Evolutionary conservation across 2,113 vertebrate species (phyloP), one percentile per base, ranked within the genome.

Genomic region (Fregetta grallaria): DNA sequence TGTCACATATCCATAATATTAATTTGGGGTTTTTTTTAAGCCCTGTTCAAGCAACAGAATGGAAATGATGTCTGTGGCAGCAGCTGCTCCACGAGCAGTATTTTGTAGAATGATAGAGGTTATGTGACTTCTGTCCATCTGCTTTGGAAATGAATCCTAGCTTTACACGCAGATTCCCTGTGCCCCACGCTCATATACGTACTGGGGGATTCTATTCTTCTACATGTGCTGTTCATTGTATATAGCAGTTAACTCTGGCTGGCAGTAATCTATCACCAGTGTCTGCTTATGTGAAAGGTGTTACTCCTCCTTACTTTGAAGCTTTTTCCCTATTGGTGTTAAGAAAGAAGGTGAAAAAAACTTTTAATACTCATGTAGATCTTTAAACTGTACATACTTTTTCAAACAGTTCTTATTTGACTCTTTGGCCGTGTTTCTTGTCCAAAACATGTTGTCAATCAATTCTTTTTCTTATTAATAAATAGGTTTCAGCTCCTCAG

Each of bases 171-270:
- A 47, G 44, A 52, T 81, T 65, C 15, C 21, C 34, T 2, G 2
- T 1, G 1, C 4, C 19, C 10, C 8, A 6, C 55, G 59, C 34
- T 21, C 8, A 10, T 22, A 6, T 16, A 50, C 2, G 3, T 53
- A 15, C 26, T 76, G 18, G 16, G 10, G 10, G 15, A 7, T 84
- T 70, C 56, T 47, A 0, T 70, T 74, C 23, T 83, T 73, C 25
- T 47, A 4, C 4, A 27, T 13, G 5, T 70, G 15, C 29, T 65
- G 36, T 56, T 79, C 8, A 13, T 26, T 67, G 34, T 63, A 13
- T 40, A 8, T 34, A 42, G 73, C 26, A 7, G 21, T 63, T 91
- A 45, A 36, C 21, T 40, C 26, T 63, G 21, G 32, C 27, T 79
- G 38, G 65, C 55, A 45, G 32, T 44, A 67, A 30, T 44, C 15